Evolutionary conservation across 1,140 invertebrate genomes (phyloP).

Genomic region (Drosophila lini): DNA sequence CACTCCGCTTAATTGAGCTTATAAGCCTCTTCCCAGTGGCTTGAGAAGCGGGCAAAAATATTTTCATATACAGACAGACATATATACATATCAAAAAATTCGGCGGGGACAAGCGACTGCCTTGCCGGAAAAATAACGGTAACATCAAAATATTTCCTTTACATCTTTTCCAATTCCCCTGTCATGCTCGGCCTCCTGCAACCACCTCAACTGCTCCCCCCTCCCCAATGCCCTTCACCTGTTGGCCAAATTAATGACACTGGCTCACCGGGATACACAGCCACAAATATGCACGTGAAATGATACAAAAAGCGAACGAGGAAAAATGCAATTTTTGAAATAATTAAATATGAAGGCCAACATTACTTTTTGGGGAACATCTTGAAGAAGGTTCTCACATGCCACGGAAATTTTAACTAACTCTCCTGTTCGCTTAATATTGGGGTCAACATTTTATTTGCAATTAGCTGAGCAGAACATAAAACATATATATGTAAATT

Average conservation of each 20-base stretch:
- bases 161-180: conserved; percentile 69
- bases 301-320: conserved; percentile 36
- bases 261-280: conserved; percentile 32
- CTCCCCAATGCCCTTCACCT: conserved; percentile 19
- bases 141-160: conserved; percentile 73
- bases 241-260: conserved; percentile 75
- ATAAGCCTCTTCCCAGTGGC: conserved; percentile 54
- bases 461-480: conserved; percentile 53
- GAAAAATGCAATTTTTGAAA: conserved; percentile 74
- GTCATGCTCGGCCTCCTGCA: conserved; percentile 61
- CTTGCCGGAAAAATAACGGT: conserved; percentile 70
- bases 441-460: conserved; percentile 57
- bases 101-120: conserved; percentile 48
- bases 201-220: not conserved
- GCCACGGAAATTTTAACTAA: conserved; percentile 43
- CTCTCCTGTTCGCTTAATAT: conserved; percentile 46
- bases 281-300: conserved; percentile 34
- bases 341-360: conserved; percentile 74
- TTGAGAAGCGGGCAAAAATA: conserved; percentile 44
- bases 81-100: conserved; percentile 69
- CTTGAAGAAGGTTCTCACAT: conserved; percentile 42
- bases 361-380: conserved; percentile 47
- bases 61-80: conserved; percentile 42
- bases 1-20: conserved; percentile 77
- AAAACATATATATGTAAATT: conserved; percentile 58